Evolutionary conservation across 1,140 invertebrate species (phyloP).

Genomic region (Hyphantria cunea): DNA sequence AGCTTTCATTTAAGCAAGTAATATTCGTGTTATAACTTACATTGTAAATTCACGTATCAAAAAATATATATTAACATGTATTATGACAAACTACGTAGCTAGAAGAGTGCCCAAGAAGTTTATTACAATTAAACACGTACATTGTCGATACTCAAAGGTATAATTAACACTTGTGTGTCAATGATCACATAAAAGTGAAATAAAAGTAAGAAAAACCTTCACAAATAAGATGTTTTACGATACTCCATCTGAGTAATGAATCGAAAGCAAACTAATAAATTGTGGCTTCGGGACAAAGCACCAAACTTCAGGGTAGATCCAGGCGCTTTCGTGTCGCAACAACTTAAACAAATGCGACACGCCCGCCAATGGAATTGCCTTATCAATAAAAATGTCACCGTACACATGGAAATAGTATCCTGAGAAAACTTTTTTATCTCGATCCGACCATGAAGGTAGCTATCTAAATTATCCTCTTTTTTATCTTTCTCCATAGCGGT

Average conservation of each 20-base stretch:
- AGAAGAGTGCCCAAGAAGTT: too few relatives aligned
- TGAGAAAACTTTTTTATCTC: constrained; percentile 13
- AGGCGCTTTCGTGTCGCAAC: constrained; percentile 20
- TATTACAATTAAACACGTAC: background rate
- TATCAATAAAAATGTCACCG: constrained; percentile 30
- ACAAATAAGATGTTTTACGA: constrained; percentile 41
- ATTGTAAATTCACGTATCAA: too few relatives aligned
- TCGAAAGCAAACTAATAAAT: constrained; percentile 46
- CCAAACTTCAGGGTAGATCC: constrained; percentile 26
- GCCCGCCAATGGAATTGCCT: constrained; percentile 16
- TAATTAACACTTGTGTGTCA: too few relatives aligned
- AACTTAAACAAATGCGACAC: constrained; percentile 28
- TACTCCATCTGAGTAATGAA: constrained; percentile 38
- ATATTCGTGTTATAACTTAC: too few relatives aligned
- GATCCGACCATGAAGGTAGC: background rate
- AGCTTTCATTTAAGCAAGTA: too few relatives aligned
- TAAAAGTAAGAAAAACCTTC: constrained; percentile 41
- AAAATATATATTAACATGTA: too few relatives aligned
- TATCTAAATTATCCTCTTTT: constrained; percentile 5
- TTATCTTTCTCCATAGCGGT: background rate
- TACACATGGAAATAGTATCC: constrained; percentile 18
- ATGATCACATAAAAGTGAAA: constrained; percentile 40
- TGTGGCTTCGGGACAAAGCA: constrained; percentile 41
- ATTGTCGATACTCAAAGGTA: background rate
- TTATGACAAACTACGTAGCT: too few relatives aligned